These are phyloP conservation scores for Agapetus fuscipes DNA, from an alignment of 2,888 invertebrate species.

Conservation along the genomic window DNA sequence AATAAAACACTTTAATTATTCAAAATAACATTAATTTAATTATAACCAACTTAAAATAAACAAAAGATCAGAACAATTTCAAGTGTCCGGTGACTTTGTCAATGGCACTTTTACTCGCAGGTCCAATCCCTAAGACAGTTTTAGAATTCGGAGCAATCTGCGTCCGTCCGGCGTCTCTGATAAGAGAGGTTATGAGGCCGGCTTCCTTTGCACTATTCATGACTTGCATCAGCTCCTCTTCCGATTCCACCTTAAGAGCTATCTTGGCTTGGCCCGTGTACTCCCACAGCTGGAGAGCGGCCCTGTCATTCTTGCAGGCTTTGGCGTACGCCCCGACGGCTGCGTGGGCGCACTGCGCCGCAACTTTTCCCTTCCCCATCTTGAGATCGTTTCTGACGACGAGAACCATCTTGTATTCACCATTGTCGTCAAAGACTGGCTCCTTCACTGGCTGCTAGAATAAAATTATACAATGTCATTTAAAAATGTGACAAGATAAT, in stretches of 20 bases:
- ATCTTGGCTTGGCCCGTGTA: slow-evolving; percentile 78
- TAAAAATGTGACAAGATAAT: neutral
- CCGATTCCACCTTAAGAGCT: slow-evolving; percentile 70
- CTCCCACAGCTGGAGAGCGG: slow-evolving; percentile 48
- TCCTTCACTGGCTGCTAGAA: neutral
- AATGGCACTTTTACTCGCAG: slow-evolving; percentile 66
- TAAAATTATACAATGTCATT: neutral
- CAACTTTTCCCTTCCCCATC: slow-evolving; percentile 94
- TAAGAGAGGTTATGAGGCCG: slow-evolving; percentile 63
- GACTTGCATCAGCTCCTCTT: slow-evolving; percentile 61
- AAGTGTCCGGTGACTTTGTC: slow-evolving; percentile 82
- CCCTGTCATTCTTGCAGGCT: slow-evolving; percentile 51
- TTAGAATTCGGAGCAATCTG: slow-evolving; percentile 82
- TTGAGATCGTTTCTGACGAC: slow-evolving; percentile 83
- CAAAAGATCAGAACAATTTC: slow-evolving; percentile 60
- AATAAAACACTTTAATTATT: too few relatives aligned
- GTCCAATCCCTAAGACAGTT: slow-evolving; percentile 91
- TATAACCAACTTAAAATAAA: neutral
- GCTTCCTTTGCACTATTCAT: slow-evolving; percentile 56
- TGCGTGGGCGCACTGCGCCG: slow-evolving; percentile 92
- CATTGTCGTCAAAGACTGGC: slow-evolving; percentile 6
- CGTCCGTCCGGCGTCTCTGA: slow-evolving; percentile 88
- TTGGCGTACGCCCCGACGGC: slow-evolving; percentile 78
- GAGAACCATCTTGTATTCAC: slow-evolving; percentile 72
- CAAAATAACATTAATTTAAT: too few relatives aligned